Evolutionary conservation across 53 echinoderm and acorn worm genomes (phyloP).

Genomic region (Zoroaster sp.): DNA sequence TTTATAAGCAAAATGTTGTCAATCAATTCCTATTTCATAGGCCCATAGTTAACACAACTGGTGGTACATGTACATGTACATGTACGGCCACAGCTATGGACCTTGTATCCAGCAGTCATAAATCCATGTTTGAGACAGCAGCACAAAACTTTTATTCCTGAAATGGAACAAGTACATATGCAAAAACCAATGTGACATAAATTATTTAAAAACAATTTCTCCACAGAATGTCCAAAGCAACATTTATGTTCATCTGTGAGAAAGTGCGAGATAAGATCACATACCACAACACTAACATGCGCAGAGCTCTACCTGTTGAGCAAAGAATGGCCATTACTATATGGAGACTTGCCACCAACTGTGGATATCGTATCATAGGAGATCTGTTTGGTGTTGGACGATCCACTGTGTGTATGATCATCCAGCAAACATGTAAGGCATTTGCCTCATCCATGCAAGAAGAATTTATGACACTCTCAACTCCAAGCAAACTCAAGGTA

Average conservation of each 20-base stretch:
- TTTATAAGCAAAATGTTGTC: too few species aligned
- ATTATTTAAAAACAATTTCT: neutral
- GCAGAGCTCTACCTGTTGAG: conserved; percentile 57
- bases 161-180: too few species aligned
- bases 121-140: too few species aligned
- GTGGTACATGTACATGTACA: too few species aligned
- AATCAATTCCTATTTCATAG: too few species aligned
- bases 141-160: too few species aligned
- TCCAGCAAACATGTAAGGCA: conserved; percentile 19
- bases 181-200: neutral
- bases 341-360: conserved; percentile 62
- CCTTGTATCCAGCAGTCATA: too few species aligned
- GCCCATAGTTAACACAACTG: too few species aligned
- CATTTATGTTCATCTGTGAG: conserved; percentile 50
- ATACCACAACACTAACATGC: conserved; percentile 48
- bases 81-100: too few species aligned
- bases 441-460: conserved; percentile 50
- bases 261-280: conserved; percentile 50
- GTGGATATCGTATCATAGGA: conserved; percentile 46
- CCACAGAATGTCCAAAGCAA: conserved; percentile 66
- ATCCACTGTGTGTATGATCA: conserved; percentile 52
- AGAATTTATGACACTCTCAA: conserved; percentile 1
- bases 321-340: conserved; percentile 61
- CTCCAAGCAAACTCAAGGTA: conserved; percentile 21
- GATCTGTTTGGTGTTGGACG: conserved; percentile 60